A percentile compares a stretch with the other conserved stretches of the same genome.
These are phyloP conservation scores for Hermetia illucens DNA, from an alignment of 1,140 invertebrate genomes.

Conservation along the genomic window DNA sequence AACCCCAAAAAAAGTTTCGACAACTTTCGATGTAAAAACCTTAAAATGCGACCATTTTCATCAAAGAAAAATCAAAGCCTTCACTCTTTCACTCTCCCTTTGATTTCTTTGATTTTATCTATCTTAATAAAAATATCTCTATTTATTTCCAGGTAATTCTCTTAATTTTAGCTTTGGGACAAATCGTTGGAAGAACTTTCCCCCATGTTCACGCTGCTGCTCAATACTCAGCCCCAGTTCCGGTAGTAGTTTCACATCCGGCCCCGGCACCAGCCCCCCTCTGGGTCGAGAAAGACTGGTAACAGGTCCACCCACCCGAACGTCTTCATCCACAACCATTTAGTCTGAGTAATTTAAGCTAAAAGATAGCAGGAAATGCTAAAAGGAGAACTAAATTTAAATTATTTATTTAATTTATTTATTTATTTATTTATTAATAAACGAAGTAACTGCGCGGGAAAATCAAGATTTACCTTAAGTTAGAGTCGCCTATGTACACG, in stretches of 20 bases:
- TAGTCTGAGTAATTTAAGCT: too few relatives aligned
- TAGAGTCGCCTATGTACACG: too few relatives aligned
- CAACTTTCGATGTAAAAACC: too few relatives aligned
- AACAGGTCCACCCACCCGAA: slow-evolving; percentile 2
- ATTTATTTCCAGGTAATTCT: slow-evolving; percentile 16
- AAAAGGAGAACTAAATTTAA: slow-evolving; percentile 5
- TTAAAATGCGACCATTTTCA: too few relatives aligned
- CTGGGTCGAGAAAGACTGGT: slow-evolving; percentile 29
- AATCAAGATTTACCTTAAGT: too few relatives aligned
- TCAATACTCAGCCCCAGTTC: slow-evolving; percentile 20
- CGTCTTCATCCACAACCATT: slow-evolving; percentile 1
- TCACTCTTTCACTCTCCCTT: too few relatives aligned
- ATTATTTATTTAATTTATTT: slow-evolving; percentile 6
- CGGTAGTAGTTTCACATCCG: slow-evolving; percentile 24
- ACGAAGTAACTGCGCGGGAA: too few relatives aligned
- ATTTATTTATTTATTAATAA: slow-evolving; percentile 8
- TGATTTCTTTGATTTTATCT: neutral
- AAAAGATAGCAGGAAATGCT: too few relatives aligned
- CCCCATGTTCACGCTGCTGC: slow-evolving; percentile 21
- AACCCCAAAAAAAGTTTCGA: too few relatives aligned
- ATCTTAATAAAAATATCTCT: neutral
- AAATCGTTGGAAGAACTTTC: slow-evolving; percentile 25
- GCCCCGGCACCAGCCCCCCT: slow-evolving; percentile 27
- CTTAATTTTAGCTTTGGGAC: slow-evolving; percentile 26
- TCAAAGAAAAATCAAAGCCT: too few relatives aligned